phyloP scores from a whole-genome alignment of 1,140 invertebrate genomes.

The Zophobas morio region DNA sequence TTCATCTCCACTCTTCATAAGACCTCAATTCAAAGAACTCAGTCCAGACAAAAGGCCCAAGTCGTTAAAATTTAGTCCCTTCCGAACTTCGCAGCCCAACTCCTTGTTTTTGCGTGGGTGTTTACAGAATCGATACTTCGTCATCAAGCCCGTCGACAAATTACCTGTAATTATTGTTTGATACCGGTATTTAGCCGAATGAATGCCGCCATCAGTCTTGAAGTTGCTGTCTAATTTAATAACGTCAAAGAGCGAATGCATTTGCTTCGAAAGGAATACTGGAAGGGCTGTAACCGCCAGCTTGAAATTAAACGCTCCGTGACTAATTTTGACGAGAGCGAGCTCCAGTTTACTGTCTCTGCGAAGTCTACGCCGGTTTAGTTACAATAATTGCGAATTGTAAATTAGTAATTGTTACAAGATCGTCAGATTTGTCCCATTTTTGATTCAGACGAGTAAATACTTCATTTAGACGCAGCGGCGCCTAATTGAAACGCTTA shows the following conservation, averaged over 20 bases:
- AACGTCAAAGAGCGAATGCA: slow-evolving; percentile 26
- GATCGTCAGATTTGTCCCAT: neutral
- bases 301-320: slow-evolving; percentile 25
- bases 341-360: slow-evolving; percentile 14
- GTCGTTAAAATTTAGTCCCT: no score
- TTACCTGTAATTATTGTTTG: slow-evolving; percentile 15
- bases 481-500: no score
- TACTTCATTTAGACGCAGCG: no score
- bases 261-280: slow-evolving; percentile 23
- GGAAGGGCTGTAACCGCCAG: slow-evolving; percentile 18
- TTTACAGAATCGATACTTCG: no score
- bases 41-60: no score
- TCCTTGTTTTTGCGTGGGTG: no score
- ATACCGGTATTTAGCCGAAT: slow-evolving; percentile 21
- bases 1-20: no score
- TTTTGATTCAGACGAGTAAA: neutral
- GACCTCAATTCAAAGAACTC: no score
- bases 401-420: neutral
- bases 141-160: no score
- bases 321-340: slow-evolving; percentile 30
- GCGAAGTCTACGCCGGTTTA: slow-evolving; percentile 5
- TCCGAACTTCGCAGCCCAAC: no score
- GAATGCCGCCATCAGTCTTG: slow-evolving; percentile 24
- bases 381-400: slow-evolving; percentile 11
- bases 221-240: slow-evolving; percentile 27